Evolutionary conservation across 2,888 invertebrate genomes (phyloP).

Genomic region (Hypselothyrea guttata): DNA sequence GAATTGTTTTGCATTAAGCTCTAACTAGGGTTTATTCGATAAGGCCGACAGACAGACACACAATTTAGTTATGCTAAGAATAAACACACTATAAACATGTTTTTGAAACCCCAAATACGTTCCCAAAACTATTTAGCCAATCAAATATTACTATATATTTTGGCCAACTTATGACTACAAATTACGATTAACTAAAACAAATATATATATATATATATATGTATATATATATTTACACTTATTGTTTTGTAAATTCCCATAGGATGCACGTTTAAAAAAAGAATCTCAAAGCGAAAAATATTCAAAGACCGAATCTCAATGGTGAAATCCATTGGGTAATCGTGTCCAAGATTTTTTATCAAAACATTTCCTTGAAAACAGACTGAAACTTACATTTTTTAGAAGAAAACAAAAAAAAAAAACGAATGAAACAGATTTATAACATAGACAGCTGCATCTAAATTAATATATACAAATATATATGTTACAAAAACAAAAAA

Average conservation of each 20-base stretch:
- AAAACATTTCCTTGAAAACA: conserved; percentile 72
- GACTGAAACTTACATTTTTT: conserved; percentile 68
- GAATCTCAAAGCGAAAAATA: conserved; percentile 76
- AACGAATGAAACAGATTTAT: conserved; percentile 17
- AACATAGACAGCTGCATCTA: conserved; percentile 55
- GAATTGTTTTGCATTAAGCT: conserved; percentile 67
- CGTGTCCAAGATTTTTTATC: conserved; percentile 47
- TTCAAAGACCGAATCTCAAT: conserved; percentile 28
- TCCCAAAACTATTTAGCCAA: conserved; percentile 48
- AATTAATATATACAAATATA: conserved; percentile 46
- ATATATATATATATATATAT: conserved; percentile 31
- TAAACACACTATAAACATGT: conserved; percentile 34
- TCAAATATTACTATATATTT: conserved; percentile 20
- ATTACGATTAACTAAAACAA: background rate
- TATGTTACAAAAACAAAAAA: conserved; percentile 22
- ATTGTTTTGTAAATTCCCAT: conserved; percentile 47
- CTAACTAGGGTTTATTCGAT: conserved; percentile 51
- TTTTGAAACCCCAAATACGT: conserved; percentile 30
- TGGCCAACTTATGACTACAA: conserved; percentile 36
- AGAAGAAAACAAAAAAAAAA: conserved; percentile 36
- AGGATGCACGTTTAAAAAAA: conserved; percentile 69
- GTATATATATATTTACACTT: conserved; percentile 36
- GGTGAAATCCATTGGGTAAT: conserved; percentile 16
- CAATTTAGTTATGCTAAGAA: conserved; percentile 16
- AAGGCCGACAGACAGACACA: conserved; percentile 41